These are phyloP conservation scores for Thamnophis elegans DNA, from an alignment of 2,797 vertebrate species.

Conservation along the genomic window DNA sequence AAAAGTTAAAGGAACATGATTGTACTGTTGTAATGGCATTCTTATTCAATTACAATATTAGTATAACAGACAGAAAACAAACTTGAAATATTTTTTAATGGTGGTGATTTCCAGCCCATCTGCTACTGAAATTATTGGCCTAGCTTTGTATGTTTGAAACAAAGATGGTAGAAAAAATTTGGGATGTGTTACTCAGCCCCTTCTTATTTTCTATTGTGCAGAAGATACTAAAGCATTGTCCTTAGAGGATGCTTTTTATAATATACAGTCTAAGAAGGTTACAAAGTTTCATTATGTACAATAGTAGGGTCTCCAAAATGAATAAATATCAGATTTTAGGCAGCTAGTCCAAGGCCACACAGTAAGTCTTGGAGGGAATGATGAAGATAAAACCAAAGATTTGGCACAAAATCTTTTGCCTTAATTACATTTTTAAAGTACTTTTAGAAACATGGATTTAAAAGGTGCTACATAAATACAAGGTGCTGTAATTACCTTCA, in stretches of 20 bases:
- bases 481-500: constrained; percentile 53
- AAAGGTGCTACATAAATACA: constrained; percentile 51
- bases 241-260: background rate
- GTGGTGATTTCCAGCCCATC: background rate
- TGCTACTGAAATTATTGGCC: background rate
- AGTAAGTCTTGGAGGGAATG: constrained; percentile 23
- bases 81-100: background rate
- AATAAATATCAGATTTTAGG: constrained; percentile 19
- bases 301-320: background rate
- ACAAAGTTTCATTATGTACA: background rate
- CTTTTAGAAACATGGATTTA: constrained; percentile 42
- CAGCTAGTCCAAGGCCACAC: constrained; percentile 43
- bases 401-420: constrained; percentile 24
- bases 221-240: background rate
- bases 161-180: background rate
- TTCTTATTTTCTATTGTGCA: background rate
- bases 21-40: background rate
- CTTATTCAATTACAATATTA: background rate
- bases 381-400: constrained; percentile 44
- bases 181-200: background rate
- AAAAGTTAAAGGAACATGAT: background rate
- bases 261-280: background rate
- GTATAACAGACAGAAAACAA: background rate
- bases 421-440: constrained; percentile 59
- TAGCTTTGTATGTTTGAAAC: background rate